Evolutionary conservation across 2,113 vertebrate genomes (phyloP).

Genomic region (Daphoenositta chrysoptera): DNA sequence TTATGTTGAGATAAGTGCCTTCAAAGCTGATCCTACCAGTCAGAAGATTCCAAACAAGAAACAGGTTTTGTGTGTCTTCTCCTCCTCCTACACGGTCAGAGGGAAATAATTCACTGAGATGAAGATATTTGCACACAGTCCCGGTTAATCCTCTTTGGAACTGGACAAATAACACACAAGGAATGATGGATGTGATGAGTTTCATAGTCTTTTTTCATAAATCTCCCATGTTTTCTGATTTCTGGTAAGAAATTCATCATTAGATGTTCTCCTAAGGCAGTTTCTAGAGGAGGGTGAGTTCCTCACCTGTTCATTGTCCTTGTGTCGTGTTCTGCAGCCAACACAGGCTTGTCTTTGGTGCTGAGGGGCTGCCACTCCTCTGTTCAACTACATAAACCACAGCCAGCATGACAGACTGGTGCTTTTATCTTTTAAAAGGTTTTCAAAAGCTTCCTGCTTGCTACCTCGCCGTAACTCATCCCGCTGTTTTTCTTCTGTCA

Average conservation of each 20-base stretch:
- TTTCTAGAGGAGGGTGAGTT: background rate
- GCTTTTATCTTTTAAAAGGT: conserved; percentile 50
- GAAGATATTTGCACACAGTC: background rate
- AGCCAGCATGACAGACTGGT: background rate
- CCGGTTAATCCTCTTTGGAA: background rate
- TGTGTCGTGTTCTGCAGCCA: background rate
- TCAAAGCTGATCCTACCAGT: background rate
- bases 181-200: background rate
- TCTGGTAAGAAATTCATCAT: background rate
- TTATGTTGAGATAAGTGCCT: background rate
- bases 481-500: conserved; percentile 52
- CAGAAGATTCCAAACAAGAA: background rate
- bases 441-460: conserved; percentile 12
- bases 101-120: background rate
- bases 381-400: background rate
- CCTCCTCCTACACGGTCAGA: background rate
- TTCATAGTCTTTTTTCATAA: background rate
- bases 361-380: background rate
- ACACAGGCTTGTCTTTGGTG: background rate
- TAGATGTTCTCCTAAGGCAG: background rate
- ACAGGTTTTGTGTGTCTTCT: background rate
- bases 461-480: conserved; percentile 25
- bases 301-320: background rate
- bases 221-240: background rate
- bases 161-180: background rate